Evolutionary conservation across 2,113 vertebrate genomes (phyloP), one percentile per base, ranked within the genome.

Genomic region (Phylloscopus whistleri): DNA sequence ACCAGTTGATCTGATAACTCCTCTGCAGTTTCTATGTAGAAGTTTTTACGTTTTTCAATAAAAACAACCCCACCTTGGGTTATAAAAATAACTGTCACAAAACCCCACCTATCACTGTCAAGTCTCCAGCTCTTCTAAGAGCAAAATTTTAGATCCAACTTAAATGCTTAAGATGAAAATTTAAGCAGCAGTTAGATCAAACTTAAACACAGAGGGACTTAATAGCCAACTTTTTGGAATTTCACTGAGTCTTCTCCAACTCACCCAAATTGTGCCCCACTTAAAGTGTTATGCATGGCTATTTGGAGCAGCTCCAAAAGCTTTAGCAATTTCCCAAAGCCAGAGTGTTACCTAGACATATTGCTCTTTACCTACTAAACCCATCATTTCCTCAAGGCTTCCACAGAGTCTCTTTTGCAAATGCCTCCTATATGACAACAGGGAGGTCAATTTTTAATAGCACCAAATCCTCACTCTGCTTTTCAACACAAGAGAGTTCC

Each of bases 401-500:
- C 2, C 60, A 37, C 4, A 18, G 20, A 10, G 10, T 2, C 19
- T 22, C 30, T 72, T 59, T 4, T 26, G 39, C 15, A 44, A 67
- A 63, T 17, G 6, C n/a, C 20, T 52, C 33, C 55, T 7, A 0
- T 2, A 7, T 0, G 5, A 48, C 37, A 24, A 16, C 9, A 3
- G 17, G 35, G 33, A 79, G 17, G 11, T 35, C 39, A 18, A 3
- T 24, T 18, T 23, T 73, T 30, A 14, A 44, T 3, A 22, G 31
- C 2, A 19, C 11, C 37, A 74, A 75, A 81, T 33, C n/a, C 46
- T 91, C 2, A 0, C 37, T 73, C 35, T 51, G 28, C 11, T 8
- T 46, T 53, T 69, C 24, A 43, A 44, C 37, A 82, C 1, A 20
- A 53, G 9, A 4, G 33, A 26, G 17, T 9, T 64, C 8, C 37